Percentiles rank a stretch among this genome's conserved stretches.
Evolutionary conservation across 2,113 vertebrate species (phyloP).

Genomic region (Gymnobelideus leadbeateri): DNA sequence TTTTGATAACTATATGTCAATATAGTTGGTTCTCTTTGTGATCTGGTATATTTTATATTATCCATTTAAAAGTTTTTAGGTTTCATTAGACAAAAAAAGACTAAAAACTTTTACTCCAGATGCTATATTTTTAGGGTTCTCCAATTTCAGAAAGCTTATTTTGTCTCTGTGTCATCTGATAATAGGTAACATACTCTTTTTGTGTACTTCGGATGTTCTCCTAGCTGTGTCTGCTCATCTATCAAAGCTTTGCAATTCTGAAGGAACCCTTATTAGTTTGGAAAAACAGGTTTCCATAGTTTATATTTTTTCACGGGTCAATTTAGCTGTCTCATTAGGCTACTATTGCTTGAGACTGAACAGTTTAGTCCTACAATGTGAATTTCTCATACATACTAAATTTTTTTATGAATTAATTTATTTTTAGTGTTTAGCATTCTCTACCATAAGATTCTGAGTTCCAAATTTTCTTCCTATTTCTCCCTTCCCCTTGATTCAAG

Average conservation of each 20-base stretch:
- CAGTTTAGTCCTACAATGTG: background rate
- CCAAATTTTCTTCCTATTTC: too few species aligned
- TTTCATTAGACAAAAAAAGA: background rate
- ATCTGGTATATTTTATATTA: background rate
- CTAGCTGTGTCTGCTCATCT: background rate
- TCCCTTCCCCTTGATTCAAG: too few species aligned
- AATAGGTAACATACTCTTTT: background rate
- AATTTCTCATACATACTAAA: background rate
- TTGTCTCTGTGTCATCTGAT: background rate
- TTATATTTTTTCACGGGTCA: background rate
- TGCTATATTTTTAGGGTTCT: background rate
- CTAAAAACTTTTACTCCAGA: background rate
- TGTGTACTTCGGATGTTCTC: background rate
- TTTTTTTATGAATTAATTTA: too few species aligned
- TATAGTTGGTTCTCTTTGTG: background rate
- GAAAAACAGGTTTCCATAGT: background rate
- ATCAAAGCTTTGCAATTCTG: slow-evolving; percentile 35
- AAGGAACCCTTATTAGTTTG: slow-evolving; percentile 24
- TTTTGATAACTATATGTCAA: background rate
- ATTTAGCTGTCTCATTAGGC: background rate
- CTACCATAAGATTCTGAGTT: too few species aligned
- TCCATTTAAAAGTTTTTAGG: background rate
- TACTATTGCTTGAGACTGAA: background rate
- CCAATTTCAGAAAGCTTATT: background rate
- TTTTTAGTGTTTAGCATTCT: too few species aligned